Conservation (phyloP, 1,140 invertebrate species). For the Acromyrmex heyeri region DNA sequence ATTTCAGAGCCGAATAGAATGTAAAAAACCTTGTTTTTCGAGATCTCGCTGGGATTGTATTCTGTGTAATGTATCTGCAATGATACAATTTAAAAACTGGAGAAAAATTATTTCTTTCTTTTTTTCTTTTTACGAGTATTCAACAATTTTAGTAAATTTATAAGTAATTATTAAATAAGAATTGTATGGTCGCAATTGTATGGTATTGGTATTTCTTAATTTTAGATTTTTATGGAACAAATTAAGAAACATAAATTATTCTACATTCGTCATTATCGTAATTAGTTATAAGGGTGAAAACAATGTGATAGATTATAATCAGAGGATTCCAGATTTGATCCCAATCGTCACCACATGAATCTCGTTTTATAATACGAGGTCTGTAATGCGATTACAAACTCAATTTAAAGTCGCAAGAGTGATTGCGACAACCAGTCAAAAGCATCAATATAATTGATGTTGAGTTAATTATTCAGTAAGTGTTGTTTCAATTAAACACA, state of each 20-base stretch:
- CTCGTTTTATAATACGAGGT: too few relatives aligned
- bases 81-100: neutral
- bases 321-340: too few relatives aligned
- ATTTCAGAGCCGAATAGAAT: conserved; percentile 28
- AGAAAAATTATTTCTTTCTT: neutral
- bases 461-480: too few relatives aligned
- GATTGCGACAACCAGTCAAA: too few relatives aligned
- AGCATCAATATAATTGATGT: too few relatives aligned
- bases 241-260: neutral
- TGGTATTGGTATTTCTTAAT: neutral
- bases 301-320: too few relatives aligned
- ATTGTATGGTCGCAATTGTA: neutral
- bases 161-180: neutral
- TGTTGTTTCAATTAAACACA: too few relatives aligned
- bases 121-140: neutral
- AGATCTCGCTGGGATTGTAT: neutral
- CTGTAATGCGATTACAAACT: too few relatives aligned
- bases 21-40: neutral
- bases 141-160: conserved; percentile 7
- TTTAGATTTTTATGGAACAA: neutral
- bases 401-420: too few relatives aligned
- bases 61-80: neutral
- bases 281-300: too few relatives aligned
- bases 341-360: too few relatives aligned
- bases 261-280: too few relatives aligned